phyloP scores from a whole-genome alignment of 2,888 invertebrate genomes.

The Idaea dimidiata region DNA sequence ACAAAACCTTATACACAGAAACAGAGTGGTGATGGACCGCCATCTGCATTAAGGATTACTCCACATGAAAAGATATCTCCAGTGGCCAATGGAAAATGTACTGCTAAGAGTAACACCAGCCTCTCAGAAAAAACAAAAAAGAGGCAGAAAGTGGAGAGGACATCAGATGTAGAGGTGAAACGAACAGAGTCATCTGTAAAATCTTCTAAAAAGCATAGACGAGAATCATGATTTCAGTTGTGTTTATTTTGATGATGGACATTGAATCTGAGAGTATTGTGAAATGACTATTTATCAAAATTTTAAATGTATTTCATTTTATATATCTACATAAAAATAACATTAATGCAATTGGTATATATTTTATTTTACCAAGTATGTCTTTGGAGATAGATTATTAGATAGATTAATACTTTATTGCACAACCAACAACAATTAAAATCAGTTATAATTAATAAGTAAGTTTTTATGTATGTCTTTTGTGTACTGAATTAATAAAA shows the following conservation, averaged over 20 bases:
- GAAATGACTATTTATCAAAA: not conserved
- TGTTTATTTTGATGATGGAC: not conserved
- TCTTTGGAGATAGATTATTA: not conserved
- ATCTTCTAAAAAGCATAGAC: conserved; percentile 56
- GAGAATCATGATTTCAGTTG: conserved; percentile 31
- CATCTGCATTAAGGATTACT: conserved; percentile 31
- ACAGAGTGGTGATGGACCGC: conserved; percentile 47
- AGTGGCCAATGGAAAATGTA: conserved; percentile 33
- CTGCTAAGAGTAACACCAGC: conserved; percentile 42
- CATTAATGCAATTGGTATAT: not conserved
- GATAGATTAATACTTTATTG: too few species aligned
- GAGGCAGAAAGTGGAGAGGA: conserved; percentile 42
- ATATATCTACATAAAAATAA: not conserved
- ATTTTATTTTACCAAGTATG: not conserved
- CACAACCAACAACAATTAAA: too few species aligned
- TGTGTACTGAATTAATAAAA: too few species aligned
- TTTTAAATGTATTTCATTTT: not conserved
- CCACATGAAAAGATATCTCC: conserved; percentile 19
- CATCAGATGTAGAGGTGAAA: conserved; percentile 41
- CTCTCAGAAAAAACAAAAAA: conserved; percentile 47
- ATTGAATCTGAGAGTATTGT: not conserved
- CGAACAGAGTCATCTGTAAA: conserved; percentile 41
- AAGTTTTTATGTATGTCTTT: too few species aligned
- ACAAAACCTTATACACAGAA: conserved; percentile 58
- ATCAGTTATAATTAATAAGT: too few species aligned